A percentile compares a stretch with the other conserved stretches of the same genome.
Conservation (phyloP, 35 echinoderm and acorn worm genomes). For the Patiria miniata region DNA sequence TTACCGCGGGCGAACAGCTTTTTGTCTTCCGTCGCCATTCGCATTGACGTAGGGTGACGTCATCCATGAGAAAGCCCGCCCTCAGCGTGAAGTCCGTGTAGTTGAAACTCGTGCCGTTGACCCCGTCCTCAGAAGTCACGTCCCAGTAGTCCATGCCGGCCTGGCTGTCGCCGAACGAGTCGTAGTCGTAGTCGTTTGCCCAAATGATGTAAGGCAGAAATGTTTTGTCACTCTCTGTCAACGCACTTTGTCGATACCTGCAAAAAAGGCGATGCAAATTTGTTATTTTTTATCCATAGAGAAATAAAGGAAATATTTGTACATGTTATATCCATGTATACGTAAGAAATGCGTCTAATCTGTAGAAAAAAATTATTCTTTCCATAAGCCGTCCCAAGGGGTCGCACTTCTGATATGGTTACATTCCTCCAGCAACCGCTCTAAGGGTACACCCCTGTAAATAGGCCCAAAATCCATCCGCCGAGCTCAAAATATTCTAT, state of each 20-base stretch:
- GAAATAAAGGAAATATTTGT: too few relatives aligned
- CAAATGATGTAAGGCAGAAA: not conserved
- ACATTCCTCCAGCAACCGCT: too few relatives aligned
- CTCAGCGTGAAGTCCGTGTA: slow-evolving; percentile 8
- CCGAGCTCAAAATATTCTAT: too few relatives aligned
- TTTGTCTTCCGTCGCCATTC: not conserved
- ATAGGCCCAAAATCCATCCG: too few relatives aligned
- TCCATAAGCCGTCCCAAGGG: too few relatives aligned
- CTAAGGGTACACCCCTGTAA: too few relatives aligned
- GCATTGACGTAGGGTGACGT: not conserved
- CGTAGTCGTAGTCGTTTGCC: not conserved
- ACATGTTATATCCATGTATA: too few relatives aligned
- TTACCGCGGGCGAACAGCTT: not conserved
- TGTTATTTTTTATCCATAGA: too few relatives aligned
- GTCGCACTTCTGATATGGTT: too few relatives aligned
- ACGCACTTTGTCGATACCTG: not conserved
- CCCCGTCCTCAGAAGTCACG: not conserved
- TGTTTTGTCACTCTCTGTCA: not conserved
- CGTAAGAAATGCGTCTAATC: too few relatives aligned
- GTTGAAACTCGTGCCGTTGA: not conserved
- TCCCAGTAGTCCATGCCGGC: not conserved
- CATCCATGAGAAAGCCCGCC: not conserved
- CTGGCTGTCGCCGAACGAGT: not conserved
- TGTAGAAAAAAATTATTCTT: too few relatives aligned
- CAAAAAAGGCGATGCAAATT: too few relatives aligned